Evolutionary conservation across 2,113 vertebrate genomes (phyloP).

Genomic region (Hippocampus comes): DNA sequence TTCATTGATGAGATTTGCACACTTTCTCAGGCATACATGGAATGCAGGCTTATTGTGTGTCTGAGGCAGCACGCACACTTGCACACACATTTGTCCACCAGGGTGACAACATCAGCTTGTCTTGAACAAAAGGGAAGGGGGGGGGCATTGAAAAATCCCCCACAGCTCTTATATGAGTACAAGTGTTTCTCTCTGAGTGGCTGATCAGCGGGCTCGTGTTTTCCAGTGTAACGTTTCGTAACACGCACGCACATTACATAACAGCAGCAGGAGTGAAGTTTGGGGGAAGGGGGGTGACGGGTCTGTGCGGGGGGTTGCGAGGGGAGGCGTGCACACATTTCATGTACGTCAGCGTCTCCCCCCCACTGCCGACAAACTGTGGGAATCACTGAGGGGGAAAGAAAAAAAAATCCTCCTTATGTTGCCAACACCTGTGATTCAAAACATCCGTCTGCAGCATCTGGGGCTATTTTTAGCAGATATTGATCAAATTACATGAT

Average conservation of each 20-base stretch:
- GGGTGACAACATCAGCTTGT: constrained; percentile 20
- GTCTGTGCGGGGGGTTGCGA: constrained; percentile 16
- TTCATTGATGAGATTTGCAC: constrained; percentile 28
- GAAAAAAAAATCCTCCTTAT: constrained; percentile 9
- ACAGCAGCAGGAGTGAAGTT: constrained; percentile 48
- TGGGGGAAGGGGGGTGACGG: constrained; percentile 20
- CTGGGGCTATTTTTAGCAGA: constrained; percentile 23
- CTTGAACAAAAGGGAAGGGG: not conserved
- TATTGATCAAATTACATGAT: constrained; percentile 40
- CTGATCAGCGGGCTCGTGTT: constrained; percentile 56
- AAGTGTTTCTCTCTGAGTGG: constrained; percentile 17
- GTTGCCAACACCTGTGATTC: constrained; percentile 16
- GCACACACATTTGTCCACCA: not conserved
- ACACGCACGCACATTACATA: constrained; percentile 65
- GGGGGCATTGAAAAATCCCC: constrained; percentile 25
- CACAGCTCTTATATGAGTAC: constrained; percentile 21
- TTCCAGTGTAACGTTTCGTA: constrained; percentile 70
- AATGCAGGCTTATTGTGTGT: constrained; percentile 2
- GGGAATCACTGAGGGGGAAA: constrained; percentile 46
- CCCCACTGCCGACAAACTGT: constrained; percentile 8
- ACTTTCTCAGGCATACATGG: constrained; percentile 5
- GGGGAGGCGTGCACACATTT: constrained; percentile 26
- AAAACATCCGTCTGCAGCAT: not conserved
- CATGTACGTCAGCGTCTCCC: constrained; percentile 50
- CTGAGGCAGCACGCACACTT: constrained; percentile 13